A percentile compares a stretch with the other conserved stretches of the same genome.
Evolutionary conservation across 1,140 invertebrate species (phyloP).

Genomic region (Kradibia gibbosae): DNA sequence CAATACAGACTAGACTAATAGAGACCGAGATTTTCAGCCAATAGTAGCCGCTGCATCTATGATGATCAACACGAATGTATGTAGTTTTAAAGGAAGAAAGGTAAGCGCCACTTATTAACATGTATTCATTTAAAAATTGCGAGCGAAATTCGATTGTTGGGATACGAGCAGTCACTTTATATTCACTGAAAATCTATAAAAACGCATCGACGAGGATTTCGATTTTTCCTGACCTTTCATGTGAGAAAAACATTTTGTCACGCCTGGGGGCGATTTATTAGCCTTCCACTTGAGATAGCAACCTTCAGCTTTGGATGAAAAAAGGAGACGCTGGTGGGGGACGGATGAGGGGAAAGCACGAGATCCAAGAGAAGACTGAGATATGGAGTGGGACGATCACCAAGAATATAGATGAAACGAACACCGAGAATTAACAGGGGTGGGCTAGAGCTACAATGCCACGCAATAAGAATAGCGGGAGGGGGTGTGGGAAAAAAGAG

Average conservation of each 20-base stretch:
- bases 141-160: too few relatives aligned
- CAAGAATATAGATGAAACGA: too few relatives aligned
- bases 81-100: too few relatives aligned
- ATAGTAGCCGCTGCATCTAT: too few relatives aligned
- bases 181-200: background rate
- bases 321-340: background rate
- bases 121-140: too few relatives aligned
- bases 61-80: too few relatives aligned
- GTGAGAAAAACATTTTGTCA: constrained; percentile 46
- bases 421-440: background rate
- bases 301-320: constrained; percentile 2
- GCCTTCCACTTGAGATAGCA: background rate
- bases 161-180: background rate
- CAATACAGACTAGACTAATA: too few relatives aligned
- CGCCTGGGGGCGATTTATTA: constrained; percentile 37
- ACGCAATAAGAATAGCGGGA: too few relatives aligned
- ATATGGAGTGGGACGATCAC: background rate
- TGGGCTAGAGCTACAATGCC: background rate
- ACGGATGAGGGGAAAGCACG: background rate
- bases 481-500: too few relatives aligned
- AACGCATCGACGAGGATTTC: constrained; percentile 9
- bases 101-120: too few relatives aligned
- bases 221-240: background rate
- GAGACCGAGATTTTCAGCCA: too few relatives aligned
- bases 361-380: background rate